Evolutionary conservation across 2,888 invertebrate genomes (phyloP).

Genomic region (Leucophenga montana): DNA sequence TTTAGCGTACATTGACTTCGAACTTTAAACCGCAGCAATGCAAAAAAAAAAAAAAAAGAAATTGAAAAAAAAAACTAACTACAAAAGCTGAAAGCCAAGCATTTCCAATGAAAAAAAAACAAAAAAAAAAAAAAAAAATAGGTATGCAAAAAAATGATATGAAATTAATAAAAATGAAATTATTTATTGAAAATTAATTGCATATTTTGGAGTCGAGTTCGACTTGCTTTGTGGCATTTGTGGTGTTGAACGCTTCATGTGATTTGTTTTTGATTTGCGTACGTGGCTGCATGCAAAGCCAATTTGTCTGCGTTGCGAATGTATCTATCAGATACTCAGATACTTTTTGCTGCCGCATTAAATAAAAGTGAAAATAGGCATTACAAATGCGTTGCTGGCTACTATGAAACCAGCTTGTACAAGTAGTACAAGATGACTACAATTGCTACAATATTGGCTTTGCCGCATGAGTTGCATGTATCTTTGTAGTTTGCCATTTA

Average conservation of each 20-base stretch:
- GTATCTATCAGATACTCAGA: slow-evolving; percentile 13
- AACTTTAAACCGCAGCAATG: not conserved
- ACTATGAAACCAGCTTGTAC: too few relatives aligned
- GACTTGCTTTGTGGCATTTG: not conserved
- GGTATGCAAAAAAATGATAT: slow-evolving; percentile 7
- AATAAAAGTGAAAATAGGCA: slow-evolving; percentile 24
- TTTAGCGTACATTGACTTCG: slow-evolving; percentile 21
- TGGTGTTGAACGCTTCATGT: not conserved
- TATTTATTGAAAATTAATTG: slow-evolving; percentile 28
- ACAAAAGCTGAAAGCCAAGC: not conserved
- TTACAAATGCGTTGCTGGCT: not conserved
- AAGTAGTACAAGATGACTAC: not conserved
- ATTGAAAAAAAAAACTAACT: slow-evolving; percentile 4
- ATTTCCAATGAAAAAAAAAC: not conserved
- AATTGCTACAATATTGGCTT: not conserved
- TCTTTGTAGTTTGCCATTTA: slow-evolving; percentile 16
- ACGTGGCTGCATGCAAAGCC: slow-evolving; percentile 7
- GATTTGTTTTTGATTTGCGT: slow-evolving; percentile 18
- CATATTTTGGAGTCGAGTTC: slow-evolving; percentile 7
- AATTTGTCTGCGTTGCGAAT: slow-evolving; percentile 16
- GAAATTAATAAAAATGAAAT: slow-evolving; percentile 13
- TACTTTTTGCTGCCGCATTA: slow-evolving; percentile 8
- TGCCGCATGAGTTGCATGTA: slow-evolving; percentile 21
- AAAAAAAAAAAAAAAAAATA: slow-evolving; percentile 6
- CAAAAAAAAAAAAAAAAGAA: not conserved